Conservation (phyloP, 2,888 invertebrate genomes). For the Meteorus colon region DNA sequence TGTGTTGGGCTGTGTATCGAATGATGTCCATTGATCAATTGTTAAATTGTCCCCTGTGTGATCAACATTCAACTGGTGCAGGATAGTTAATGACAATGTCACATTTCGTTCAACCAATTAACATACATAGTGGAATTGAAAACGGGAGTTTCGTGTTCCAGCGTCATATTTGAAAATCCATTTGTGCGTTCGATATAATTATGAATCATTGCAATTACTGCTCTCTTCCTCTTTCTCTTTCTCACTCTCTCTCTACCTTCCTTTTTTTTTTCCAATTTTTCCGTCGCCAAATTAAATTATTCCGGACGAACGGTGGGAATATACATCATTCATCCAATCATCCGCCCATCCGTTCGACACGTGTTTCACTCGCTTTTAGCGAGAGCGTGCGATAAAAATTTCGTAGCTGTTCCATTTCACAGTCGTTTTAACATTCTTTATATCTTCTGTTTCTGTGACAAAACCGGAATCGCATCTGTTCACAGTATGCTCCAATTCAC, state of each 20-base stretch:
- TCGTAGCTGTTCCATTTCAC: background rate
- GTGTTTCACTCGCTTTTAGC: background rate
- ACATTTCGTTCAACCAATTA: background rate
- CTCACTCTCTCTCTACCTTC: too few species aligned
- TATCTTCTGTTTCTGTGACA: background rate
- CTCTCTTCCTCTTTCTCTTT: background rate
- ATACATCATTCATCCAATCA: conserved; percentile 1
- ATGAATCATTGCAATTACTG: background rate
- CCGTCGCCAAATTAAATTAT: background rate
- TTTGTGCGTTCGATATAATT: background rate
- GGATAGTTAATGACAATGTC: conserved; percentile 1
- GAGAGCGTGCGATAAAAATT: conserved; percentile 10
- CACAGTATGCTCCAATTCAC: background rate
- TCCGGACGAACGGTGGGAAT: background rate
- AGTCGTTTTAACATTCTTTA: background rate
- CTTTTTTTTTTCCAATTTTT: background rate
- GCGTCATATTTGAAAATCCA: background rate
- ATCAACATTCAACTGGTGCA: background rate
- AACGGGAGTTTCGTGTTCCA: background rate
- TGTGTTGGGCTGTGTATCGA: conserved; percentile 6
- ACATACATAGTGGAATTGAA: background rate
- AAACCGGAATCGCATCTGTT: background rate
- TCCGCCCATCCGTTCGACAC: conserved; percentile 7
- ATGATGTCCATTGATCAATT: conserved; percentile 6
- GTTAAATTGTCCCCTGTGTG: background rate